These are phyloP conservation scores for Siderastrea siderea DNA, from an alignment of 92 coral and sea anemone genomes.

Conservation along the genomic window DNA sequence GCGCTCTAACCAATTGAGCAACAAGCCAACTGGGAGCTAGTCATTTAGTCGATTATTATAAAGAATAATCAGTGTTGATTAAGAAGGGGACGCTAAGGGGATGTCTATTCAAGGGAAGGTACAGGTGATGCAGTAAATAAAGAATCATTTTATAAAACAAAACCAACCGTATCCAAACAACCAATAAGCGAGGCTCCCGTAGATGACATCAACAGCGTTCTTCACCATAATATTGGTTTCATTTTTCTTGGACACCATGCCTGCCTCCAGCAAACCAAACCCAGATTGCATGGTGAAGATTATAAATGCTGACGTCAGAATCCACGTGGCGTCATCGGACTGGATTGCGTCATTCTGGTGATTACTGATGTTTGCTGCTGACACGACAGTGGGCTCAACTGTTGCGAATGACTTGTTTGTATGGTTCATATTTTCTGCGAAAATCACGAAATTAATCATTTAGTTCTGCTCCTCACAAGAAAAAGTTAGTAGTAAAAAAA, in stretches of 20 bases:
- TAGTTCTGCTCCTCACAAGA: not conserved
- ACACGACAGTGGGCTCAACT: not conserved
- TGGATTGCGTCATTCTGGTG: conserved; percentile 33
- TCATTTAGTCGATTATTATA: no score
- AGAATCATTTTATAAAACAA: not conserved
- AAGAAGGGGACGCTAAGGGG: no score
- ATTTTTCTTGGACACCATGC: conserved; percentile 88
- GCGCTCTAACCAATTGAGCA: no score
- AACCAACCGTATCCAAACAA: conserved; percentile 79
- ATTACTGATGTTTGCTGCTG: not conserved
- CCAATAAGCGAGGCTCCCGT: conserved; percentile 90
- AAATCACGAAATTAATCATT: not conserved
- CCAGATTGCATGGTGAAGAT: conserved; percentile 98
- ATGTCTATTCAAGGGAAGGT: no score
- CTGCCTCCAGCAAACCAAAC: conserved; percentile 92
- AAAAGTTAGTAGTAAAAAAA: no score
- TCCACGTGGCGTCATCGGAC: conserved; percentile 97
- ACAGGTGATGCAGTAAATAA: not conserved
- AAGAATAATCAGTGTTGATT: no score
- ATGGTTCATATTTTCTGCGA: conserved; percentile 9
- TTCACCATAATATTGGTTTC: conserved; percentile 37
- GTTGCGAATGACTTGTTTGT: not conserved
- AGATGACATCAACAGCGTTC: not conserved
- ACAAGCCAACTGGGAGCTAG: no score
- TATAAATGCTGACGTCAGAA: conserved; percentile 91